Percentiles rank a stretch among this genome's conserved stretches.
phyloP scores from a whole-genome alignment of 2,888 invertebrate genomes.

The Andrena haemorrhoa region DNA sequence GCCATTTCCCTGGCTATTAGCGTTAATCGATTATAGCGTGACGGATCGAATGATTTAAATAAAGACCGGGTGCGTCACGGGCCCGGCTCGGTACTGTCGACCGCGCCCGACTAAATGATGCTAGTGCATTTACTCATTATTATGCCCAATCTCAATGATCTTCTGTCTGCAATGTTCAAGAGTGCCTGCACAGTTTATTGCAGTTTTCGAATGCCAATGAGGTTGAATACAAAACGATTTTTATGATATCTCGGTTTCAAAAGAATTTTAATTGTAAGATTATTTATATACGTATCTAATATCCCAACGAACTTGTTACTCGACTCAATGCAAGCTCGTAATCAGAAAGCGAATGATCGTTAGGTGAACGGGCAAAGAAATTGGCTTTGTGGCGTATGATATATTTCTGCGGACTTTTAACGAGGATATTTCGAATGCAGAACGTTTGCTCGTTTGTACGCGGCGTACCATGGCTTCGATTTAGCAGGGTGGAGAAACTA shows the following conservation, averaged over 20 bases:
- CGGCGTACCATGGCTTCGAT: conserved; percentile 33
- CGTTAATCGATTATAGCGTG: conserved; percentile 77
- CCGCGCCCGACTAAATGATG: conserved; percentile 70
- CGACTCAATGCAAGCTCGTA: not conserved
- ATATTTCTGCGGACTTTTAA: not conserved
- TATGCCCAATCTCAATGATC: conserved; percentile 36
- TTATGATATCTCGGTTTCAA: not conserved
- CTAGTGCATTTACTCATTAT: conserved; percentile 59
- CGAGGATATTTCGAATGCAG: conserved; percentile 29
- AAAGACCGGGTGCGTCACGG: conserved; percentile 75
- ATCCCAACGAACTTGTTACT: not conserved
- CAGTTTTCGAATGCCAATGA: not conserved
- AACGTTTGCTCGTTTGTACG: conserved; percentile 28
- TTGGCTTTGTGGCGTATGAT: not conserved
- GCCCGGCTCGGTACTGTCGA: conserved; percentile 60
- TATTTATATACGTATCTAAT: too few relatives aligned
- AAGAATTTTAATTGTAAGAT: not conserved
- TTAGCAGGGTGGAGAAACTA: conserved; percentile 40
- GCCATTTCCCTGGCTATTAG: conserved; percentile 75
- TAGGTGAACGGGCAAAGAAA: not conserved
- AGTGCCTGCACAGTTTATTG: not conserved
- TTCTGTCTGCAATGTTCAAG: not conserved
- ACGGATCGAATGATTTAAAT: conserved; percentile 79
- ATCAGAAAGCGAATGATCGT: not conserved
- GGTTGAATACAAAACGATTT: not conserved